A percentile compares a stretch with the other conserved stretches of the same genome.
These are phyloP conservation scores for Elephas maximus DNA, from an alignment of 2,113 vertebrate species.

Conservation along the genomic window DNA sequence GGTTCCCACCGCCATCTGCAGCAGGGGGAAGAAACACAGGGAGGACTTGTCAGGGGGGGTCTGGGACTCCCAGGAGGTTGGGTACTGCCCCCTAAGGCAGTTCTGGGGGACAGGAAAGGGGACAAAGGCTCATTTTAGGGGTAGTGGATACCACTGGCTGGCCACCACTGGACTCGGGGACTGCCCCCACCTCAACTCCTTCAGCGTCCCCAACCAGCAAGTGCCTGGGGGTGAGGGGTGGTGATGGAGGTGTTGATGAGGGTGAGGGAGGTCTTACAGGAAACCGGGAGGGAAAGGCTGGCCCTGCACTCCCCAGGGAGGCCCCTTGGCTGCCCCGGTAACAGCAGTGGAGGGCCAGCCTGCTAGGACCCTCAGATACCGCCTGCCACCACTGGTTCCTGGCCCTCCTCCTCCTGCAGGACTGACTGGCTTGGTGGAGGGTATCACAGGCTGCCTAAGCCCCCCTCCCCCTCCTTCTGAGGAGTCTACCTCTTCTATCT, in stretches of 20 bases:
- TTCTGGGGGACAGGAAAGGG: neutral
- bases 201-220: conserved; percentile 20
- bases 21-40: conserved; percentile 63
- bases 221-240: conserved; percentile 49
- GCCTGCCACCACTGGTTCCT: neutral
- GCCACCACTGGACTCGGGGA: neutral
- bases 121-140: neutral
- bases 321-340: neutral
- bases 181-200: conserved; percentile 27
- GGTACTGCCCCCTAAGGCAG: neutral
- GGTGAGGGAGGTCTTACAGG: neutral
- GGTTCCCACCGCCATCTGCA: conserved; percentile 85
- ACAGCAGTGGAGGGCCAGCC: neutral
- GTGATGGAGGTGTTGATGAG: conserved; percentile 59
- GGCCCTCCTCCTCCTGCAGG: neutral
- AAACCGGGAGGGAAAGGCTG: neutral
- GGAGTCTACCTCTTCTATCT: neutral
- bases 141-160: neutral
- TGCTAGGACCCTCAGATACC: neutral
- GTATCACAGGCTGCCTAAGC: neutral
- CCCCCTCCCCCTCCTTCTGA: neutral
- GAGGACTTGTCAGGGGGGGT: conserved; percentile 41
- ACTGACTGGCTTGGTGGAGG: neutral
- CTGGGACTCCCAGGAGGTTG: neutral
- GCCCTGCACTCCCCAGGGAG: conserved; percentile 26